Evolutionary conservation across 1,140 invertebrate genomes (phyloP), one percentile per base, ranked within the genome.

Genomic region (Heliconius himera): DNA sequence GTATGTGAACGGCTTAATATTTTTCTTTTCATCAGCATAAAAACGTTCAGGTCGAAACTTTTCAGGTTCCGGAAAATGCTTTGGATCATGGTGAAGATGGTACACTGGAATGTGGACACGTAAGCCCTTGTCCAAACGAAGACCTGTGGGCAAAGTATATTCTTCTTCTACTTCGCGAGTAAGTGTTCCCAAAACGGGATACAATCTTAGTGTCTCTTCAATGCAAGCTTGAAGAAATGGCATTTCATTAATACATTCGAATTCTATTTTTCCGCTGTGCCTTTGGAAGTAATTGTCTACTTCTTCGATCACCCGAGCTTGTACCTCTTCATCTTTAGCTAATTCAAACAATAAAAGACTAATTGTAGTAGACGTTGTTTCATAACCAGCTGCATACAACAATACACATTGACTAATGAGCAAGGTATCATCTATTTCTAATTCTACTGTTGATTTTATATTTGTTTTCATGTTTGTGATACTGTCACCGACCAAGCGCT

Each of bases 291-390:
- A 88, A 36, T 85, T 81, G 18, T 94, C 88, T 0, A 97, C 95
- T 92, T 97, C 96, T 36, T 93, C 83, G 13, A 92, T 84, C 1
- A 95, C 84, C 81, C 92, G 94, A 0, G 95, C 84, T 84, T 97
- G 96, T 54, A 95, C 83, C 2, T 96, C 95, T 18, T 95, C 94
- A 83, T 96, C 89, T 60, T 94, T 89, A 0, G 96, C 96, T 54
- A 97, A 85, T 60, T 95, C 94, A 81, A 95, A 96, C 0, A 95
- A 81, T 6, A 93, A 89, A 76, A 95, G 96, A 4, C 94, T 90
- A 81, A 96, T 84, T 0, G 95, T 89, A 8, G 93, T 84, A 18
- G 94, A 92, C 0, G 94, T 90, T 0, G 95, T 94, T 51, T 90
- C 90, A 71, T 94, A 92, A 0, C 90, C 90, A 66, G 88, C 90